phyloP scores from a whole-genome alignment of 2,797 vertebrate species.

The Champsocephalus gunnari region DNA sequence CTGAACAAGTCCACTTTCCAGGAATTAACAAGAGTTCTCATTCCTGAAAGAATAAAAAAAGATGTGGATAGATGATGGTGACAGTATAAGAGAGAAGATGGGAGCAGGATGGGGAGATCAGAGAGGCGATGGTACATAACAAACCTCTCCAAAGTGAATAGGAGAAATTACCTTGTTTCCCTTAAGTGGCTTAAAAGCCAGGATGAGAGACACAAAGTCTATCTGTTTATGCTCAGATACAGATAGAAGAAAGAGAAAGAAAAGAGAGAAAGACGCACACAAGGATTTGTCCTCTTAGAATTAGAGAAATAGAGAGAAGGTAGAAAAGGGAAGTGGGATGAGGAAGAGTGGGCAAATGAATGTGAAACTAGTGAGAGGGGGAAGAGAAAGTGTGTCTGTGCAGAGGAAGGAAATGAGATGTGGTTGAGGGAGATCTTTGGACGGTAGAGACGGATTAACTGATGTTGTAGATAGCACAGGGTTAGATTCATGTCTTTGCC shows the following conservation, averaged over 20 bases:
- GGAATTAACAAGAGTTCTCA: conserved; percentile 1
- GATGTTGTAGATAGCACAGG: conserved; percentile 12
- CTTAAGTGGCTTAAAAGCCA: conserved; percentile 31
- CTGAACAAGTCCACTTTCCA: neutral
- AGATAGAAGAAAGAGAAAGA: no score
- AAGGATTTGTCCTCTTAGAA: neutral
- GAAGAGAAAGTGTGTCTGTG: conserved; percentile 1
- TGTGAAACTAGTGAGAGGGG: neutral
- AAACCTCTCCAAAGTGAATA: conserved; percentile 23
- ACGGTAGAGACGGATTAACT: conserved; percentile 4
- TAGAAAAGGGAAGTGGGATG: neutral
- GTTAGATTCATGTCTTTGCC: neutral
- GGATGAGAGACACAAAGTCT: conserved; percentile 23
- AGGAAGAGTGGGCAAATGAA: neutral
- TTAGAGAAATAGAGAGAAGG: neutral
- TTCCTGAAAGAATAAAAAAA: neutral
- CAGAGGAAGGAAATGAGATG: conserved; percentile 1
- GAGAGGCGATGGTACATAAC: conserved; percentile 19
- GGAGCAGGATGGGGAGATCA: conserved; percentile 10
- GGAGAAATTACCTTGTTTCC: conserved; percentile 19
- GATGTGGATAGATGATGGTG: neutral
- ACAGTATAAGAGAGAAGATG: conserved; percentile 12
- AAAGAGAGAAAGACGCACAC: neutral
- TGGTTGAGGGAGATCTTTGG: conserved; percentile 4
- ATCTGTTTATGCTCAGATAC: conserved; percentile 5